These are phyloP conservation scores for Chaetura pelagica DNA, from an alignment of 2,113 vertebrate species.

Conservation along the genomic window DNA sequence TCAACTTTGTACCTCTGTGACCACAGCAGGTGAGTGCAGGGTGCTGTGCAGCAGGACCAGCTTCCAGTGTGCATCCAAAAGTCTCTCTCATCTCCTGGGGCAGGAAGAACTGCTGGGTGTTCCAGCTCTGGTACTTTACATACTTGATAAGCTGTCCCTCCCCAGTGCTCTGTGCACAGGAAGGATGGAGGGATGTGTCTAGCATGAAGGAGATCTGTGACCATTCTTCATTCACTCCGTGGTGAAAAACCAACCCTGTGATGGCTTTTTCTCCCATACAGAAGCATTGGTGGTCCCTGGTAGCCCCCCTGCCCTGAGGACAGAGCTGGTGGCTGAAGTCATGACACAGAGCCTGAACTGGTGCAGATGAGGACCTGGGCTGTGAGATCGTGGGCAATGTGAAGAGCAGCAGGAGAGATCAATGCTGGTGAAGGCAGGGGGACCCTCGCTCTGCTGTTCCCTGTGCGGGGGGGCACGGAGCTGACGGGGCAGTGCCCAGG, in stretches of 20 bases:
- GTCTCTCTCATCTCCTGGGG: neutral
- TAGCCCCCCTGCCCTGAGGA: neutral
- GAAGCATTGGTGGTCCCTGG: neutral
- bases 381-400: neutral
- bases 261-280: neutral
- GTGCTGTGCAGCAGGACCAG: neutral
- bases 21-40: neutral
- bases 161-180: fast-evolving
- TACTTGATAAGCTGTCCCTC: neutral
- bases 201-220: neutral
- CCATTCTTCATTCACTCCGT: neutral
- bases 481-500: neutral
- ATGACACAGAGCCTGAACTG: neutral
- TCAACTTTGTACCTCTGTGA: neutral
- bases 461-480: neutral
- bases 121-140: neutral
- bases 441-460: neutral
- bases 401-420: neutral
- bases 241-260: neutral
- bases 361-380: neutral
- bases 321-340: neutral
- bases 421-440: neutral
- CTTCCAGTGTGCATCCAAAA: fast-evolving
- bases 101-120: neutral
- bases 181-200: neutral